Evolutionary conservation across 2,888 invertebrate genomes (phyloP), one percentile per base, ranked within the genome.

Genomic region (Phlogophora meticulosa): DNA sequence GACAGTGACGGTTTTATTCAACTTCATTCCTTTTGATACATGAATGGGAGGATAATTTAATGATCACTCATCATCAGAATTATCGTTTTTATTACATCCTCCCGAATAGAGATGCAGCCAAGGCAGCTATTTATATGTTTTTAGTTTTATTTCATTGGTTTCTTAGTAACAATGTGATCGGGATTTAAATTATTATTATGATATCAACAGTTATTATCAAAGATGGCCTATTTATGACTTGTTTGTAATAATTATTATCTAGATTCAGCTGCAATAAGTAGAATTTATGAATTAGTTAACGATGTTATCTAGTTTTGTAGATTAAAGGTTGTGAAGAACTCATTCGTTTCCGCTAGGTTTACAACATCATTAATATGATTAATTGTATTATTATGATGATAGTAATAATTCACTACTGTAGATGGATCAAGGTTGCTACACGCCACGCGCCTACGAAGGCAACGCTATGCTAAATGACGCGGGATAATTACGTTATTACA

Each of bases 1-100:
- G 67, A 75, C 72, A 76, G 76, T 76, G 71, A 77, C 77, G 79
- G 63, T 72, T 70, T 80, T 78, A 76, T 70, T 82, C 76, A 77
- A 80, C 75, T 80, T 75, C 70, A 72, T 72, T 72, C 74, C 81
- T 73, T 80, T 75, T 79, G 59, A 78, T 80, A 74, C 68, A 72
- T 80, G 73, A 80, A 81, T 79, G 71, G 49, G 52, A 77, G 59
- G 77, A 78, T 82, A 76, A 84, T 79, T 80, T 81, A 78, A 80
- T 82, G 72, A 69, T 67, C 58, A 60, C 43, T 63, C 68, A 52
- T 69, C 57, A 43, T 66, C 56, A 53, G 42, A 60, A 58, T 64
- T 80, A 69, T 69, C 63, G 53, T 51, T 76, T 80, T 82, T 80
- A 82, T 82, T 80, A 73, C 49, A 49, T 66, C 45, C 56, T 73